phyloP scores from a whole-genome alignment of 2,888 invertebrate species.

The Tricholauxania praeusta region DNA sequence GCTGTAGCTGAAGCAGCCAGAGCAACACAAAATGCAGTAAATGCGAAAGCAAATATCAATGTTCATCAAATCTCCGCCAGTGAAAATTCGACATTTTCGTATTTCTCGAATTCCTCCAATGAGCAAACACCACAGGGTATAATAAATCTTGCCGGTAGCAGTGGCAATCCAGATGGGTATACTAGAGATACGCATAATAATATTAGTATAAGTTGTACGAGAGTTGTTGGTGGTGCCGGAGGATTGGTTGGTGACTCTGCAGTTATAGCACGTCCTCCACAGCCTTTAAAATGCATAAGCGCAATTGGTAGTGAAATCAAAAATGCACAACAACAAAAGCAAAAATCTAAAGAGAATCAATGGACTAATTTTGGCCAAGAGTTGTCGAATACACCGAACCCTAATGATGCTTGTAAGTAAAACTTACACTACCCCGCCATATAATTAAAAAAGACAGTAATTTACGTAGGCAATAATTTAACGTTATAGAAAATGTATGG shows the following conservation, averaged over 20 bases:
- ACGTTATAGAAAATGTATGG: no score
- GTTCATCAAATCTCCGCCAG: conserved; percentile 11
- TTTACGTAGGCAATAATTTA: no score
- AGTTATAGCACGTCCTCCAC: conserved; percentile 59
- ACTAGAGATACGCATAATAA: conserved; percentile 59
- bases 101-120: conserved; percentile 54
- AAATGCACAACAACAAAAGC: conserved; percentile 59
- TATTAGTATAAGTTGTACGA: conserved; percentile 63
- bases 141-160: conserved; percentile 11
- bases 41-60: not conserved
- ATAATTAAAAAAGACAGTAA: no score
- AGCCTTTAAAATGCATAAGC: conserved; percentile 56
- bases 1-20: conserved; percentile 61
- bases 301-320: conserved; percentile 68
- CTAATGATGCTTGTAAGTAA: conserved; percentile 22
- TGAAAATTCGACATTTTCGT: conserved; percentile 53
- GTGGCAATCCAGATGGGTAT: conserved; percentile 36
- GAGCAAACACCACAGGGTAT: conserved; percentile 10
- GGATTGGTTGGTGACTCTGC: conserved; percentile 61
- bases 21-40: conserved; percentile 51
- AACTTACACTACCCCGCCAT: no score
- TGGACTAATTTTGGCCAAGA: conserved; percentile 53
- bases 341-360: conserved; percentile 61
- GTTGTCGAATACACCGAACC: conserved; percentile 13
- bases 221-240: conserved; percentile 51